Conservation (phyloP, 2,113 vertebrate genomes). For the Albula glossodonta region DNA sequence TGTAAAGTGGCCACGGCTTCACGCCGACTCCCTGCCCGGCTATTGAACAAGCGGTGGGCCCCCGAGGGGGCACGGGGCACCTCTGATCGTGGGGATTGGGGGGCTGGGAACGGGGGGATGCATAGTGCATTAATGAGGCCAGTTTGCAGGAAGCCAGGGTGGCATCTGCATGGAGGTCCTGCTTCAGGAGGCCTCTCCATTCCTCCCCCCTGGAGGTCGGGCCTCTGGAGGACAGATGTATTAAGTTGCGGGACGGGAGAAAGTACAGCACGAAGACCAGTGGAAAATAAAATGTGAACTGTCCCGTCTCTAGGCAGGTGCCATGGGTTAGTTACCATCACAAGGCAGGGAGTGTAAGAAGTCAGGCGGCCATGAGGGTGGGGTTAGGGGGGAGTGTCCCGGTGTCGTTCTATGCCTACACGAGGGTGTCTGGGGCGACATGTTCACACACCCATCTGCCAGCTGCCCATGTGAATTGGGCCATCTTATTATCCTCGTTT, state of each 20-base stretch:
- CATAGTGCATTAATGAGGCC: constrained; percentile 65
- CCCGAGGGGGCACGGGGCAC: constrained; percentile 26
- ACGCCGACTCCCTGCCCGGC: constrained; percentile 53
- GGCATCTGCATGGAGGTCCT: constrained; percentile 54
- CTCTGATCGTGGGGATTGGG: constrained; percentile 25
- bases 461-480: background rate
- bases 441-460: no score
- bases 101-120: constrained; percentile 42
- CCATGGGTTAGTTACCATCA: background rate
- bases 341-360: background rate
- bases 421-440: background rate
- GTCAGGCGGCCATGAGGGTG: background rate
- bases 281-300: background rate
- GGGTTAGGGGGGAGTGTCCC: no score
- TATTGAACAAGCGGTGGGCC: constrained; percentile 46
- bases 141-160: constrained; percentile 56
- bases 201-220: background rate
- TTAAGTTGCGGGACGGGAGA: background rate
- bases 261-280: background rate
- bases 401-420: background rate
- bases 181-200: constrained; percentile 38
- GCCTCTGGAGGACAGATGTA: background rate
- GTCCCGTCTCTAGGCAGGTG: background rate
- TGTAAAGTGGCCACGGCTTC: constrained; percentile 60
- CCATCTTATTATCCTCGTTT: background rate